Base-by-base conservation (phyloP, 37 sponge, comb jelly and placozoan species). In the Diacarnus erythraeanus region DNA sequence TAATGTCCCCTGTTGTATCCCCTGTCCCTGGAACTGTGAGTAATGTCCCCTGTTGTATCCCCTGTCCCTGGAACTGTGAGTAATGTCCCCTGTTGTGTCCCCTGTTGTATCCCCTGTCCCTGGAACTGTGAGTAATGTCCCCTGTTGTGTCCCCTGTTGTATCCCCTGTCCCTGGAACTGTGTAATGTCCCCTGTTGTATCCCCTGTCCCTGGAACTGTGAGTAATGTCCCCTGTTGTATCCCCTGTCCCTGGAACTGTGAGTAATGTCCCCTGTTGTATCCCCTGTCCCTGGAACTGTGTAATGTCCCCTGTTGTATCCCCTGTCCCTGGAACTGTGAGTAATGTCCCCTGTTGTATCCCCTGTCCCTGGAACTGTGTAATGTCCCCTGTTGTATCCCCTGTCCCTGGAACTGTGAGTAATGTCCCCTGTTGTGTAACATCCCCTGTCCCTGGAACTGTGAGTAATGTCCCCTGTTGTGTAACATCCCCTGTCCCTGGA, bases 11-110 rank as follows among this genome's bases (percentile, higher is more conserved):
- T 47, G 6, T n/a, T n/a, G n/a, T 93, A 27, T 74, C 90, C 36
- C 39, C 74, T 40, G 72, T 93, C 18, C 90, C 93, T 54, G 93
- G 93, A 77, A 63, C 77, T 47, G 93, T 92, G 38, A 80, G 88
- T 64, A 15, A n/a, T n/a, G n/a, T n/a, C n/a, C n/a, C 6, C 10
- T 69, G 6, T 12, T 47, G 6, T 93, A 27, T 74, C 90, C 36
- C 39, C 74, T 40, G 72, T 93, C 18, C 90, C 93, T 54, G 93
- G 93, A 77, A 63, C 77, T 47, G 93, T 92, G 38, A 80, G 88
- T 64, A 15, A n/a, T n/a, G n/a, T n/a, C n/a, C n/a, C n/a, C n/a
- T n/a, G n/a, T n/a, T n/a, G n/a, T n/a, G n/a, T n/a, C n/a, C n/a
- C 6, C 10, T 69, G 6, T 12, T 47, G 6, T 93, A 27, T 74